Percentiles rank a stretch among this genome's conserved stretches.
phyloP scores from a whole-genome alignment of 2,888 invertebrate species.

The Oxytorus armatus region DNA sequence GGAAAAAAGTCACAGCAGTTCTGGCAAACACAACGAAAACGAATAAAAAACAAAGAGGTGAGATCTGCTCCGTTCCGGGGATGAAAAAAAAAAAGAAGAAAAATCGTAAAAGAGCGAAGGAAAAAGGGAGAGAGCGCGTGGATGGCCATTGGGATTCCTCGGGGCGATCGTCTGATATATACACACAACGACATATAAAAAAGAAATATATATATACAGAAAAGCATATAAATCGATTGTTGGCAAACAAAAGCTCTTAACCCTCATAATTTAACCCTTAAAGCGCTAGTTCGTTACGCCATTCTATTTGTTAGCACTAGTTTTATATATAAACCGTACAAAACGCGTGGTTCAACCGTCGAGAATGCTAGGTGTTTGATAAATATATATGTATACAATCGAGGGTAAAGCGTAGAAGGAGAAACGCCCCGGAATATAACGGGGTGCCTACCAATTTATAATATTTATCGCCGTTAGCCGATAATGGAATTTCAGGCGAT shows the following conservation, averaged over 20 bases:
- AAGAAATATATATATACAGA: conserved; percentile 14
- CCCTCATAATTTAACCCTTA: not conserved
- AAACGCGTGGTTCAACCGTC: conserved; percentile 28
- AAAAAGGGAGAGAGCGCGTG: conserved; percentile 55
- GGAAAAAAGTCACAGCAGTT: conserved; percentile 45
- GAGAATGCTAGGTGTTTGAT: conserved; percentile 41
- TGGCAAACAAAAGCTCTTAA: not conserved
- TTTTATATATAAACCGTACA: not conserved
- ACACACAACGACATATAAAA: not conserved
- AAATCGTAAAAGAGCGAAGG: conserved; percentile 57
- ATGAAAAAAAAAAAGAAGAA: conserved; percentile 54
- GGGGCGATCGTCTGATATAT: conserved; percentile 36
- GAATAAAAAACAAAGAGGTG: conserved; percentile 46
- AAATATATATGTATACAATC: conserved; percentile 14
- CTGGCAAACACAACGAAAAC: conserved; percentile 56
- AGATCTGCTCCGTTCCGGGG: conserved; percentile 59
- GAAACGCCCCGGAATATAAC: conserved; percentile 46
- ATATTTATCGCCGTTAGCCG: conserved; percentile 82
- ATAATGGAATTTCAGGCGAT: conserved; percentile 81
- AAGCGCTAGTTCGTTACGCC: not conserved
- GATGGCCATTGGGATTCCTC: conserved; percentile 59
- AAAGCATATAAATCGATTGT: not conserved
- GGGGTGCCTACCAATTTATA: conserved; percentile 79
- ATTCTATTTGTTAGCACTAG: not conserved
- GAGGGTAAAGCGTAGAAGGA: conserved; percentile 44